Evolutionary conservation across 2,888 invertebrate species (phyloP).

Genomic region (Boloria selene): DNA sequence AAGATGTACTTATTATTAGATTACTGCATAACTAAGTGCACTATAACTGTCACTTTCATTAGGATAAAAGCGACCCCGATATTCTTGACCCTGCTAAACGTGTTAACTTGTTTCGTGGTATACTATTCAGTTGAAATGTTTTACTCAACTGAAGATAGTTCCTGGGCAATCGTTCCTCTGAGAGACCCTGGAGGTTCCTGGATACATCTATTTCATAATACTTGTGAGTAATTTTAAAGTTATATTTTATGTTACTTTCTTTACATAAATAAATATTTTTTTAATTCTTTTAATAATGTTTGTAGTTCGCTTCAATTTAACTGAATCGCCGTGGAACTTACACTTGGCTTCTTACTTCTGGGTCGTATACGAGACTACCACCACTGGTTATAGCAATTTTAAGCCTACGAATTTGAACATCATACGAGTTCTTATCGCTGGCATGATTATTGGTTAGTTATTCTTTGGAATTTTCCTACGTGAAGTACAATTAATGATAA

Average conservation of each 20-base stretch:
- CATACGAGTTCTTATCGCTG: constrained; percentile 56
- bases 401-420: constrained; percentile 58
- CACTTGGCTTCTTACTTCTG: constrained; percentile 65
- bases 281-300: too few species aligned
- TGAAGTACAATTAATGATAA: too few species aligned
- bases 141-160: constrained; percentile 27
- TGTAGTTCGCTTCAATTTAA: constrained; percentile 64
- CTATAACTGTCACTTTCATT: constrained; percentile 31
- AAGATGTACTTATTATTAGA: too few species aligned
- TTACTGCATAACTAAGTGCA: not conserved
- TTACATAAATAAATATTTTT: too few species aligned
- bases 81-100: constrained; percentile 58
- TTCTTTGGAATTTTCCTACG: too few species aligned
- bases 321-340: constrained; percentile 59
- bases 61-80: constrained; percentile 61
- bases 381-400: constrained; percentile 63
- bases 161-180: constrained; percentile 52
- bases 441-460: constrained; percentile 60
- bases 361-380: constrained; percentile 64
- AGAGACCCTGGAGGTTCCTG: constrained; percentile 62
- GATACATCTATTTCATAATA: constrained; percentile 53
- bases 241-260: too few species aligned
- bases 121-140: constrained; percentile 57
- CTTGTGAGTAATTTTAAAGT: constrained; percentile 49
- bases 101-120: constrained; percentile 59